Evolutionary conservation across 2,888 invertebrate genomes (phyloP).

Genomic region (Agrenia bidenticulata): DNA sequence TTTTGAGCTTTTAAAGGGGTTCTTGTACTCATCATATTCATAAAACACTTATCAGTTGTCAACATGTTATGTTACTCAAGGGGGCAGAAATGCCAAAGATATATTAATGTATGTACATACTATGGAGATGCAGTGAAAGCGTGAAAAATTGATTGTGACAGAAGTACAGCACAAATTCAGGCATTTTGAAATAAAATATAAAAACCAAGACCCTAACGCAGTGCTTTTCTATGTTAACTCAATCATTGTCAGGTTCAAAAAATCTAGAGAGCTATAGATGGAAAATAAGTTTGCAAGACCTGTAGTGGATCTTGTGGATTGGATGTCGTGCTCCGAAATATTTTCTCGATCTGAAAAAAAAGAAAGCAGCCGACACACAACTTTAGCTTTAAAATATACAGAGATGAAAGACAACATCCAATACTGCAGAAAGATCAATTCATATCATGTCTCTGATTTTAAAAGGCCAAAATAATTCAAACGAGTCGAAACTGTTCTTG

Average conservation of each 20-base stretch:
- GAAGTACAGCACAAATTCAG: too few relatives aligned
- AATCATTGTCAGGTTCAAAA: background rate
- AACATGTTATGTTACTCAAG: too few relatives aligned
- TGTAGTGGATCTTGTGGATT: slow-evolving; percentile 51
- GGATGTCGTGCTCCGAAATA: slow-evolving; percentile 53
- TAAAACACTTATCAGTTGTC: too few relatives aligned
- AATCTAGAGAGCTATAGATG: slow-evolving; percentile 14
- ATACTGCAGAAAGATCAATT: background rate
- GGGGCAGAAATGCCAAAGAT: too few relatives aligned
- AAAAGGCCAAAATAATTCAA: background rate
- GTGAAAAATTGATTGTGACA: too few relatives aligned
- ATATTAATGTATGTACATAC: too few relatives aligned
- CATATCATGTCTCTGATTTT: background rate
- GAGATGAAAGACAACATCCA: slow-evolving; percentile 1
- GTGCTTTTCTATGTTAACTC: background rate
- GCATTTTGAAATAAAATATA: slow-evolving; percentile 13
- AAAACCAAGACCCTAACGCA: background rate
- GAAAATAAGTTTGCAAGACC: slow-evolving; percentile 31
- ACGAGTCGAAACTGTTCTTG: too few relatives aligned
- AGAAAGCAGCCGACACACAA: slow-evolving; percentile 15
- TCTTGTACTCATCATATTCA: too few relatives aligned
- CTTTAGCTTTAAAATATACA: background rate
- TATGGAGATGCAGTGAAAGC: background rate
- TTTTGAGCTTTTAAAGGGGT: too few relatives aligned
- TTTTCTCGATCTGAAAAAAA: slow-evolving; percentile 53